A percentile compares a stretch with the other conserved stretches of the same genome.
phyloP scores from a whole-genome alignment of 2,888 invertebrate species.

The Drosophila nr. medialis region DNA sequence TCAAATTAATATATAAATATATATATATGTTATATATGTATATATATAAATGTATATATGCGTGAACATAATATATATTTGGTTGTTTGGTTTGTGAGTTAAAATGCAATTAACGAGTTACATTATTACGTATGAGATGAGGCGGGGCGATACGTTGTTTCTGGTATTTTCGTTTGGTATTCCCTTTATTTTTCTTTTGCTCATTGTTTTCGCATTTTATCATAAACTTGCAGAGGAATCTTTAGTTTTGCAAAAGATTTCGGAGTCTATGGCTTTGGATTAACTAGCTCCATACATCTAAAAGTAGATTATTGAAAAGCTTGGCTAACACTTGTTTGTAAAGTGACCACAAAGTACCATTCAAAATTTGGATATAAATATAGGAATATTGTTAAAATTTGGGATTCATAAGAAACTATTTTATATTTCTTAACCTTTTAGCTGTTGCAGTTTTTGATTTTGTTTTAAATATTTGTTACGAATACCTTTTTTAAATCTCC shows the following conservation, averaged over 20 bases:
- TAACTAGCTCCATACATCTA: not conserved
- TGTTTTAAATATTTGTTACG: not conserved
- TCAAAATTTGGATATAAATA: not conserved
- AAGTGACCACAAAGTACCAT: not conserved
- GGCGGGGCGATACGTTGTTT: slow-evolving; percentile 76
- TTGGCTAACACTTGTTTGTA: not conserved
- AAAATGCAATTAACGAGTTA: slow-evolving; percentile 72
- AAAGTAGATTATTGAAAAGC: not conserved
- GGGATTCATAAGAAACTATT: not conserved
- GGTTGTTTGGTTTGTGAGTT: slow-evolving; percentile 64
- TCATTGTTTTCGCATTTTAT: slow-evolving; percentile 12
- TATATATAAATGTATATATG: slow-evolving; percentile 30
- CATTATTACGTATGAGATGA: slow-evolving; percentile 79
- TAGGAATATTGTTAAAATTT: not conserved
- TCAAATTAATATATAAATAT: slow-evolving; percentile 59
- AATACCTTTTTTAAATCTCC: not conserved
- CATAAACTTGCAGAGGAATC: slow-evolving; percentile 39
- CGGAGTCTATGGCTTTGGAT: rapidly evolving
- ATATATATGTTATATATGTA: slow-evolving; percentile 12
- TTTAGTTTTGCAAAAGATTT: not conserved
- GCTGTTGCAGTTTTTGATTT: not conserved
- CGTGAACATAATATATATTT: slow-evolving; percentile 58
- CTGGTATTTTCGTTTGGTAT: slow-evolving; percentile 35
- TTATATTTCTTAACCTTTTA: not conserved
- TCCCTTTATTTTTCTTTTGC: slow-evolving; percentile 14